These are phyloP conservation scores for Luidia sarsii DNA, from an alignment of 53 echinoderm and acorn worm species.

Conservation along the genomic window DNA sequence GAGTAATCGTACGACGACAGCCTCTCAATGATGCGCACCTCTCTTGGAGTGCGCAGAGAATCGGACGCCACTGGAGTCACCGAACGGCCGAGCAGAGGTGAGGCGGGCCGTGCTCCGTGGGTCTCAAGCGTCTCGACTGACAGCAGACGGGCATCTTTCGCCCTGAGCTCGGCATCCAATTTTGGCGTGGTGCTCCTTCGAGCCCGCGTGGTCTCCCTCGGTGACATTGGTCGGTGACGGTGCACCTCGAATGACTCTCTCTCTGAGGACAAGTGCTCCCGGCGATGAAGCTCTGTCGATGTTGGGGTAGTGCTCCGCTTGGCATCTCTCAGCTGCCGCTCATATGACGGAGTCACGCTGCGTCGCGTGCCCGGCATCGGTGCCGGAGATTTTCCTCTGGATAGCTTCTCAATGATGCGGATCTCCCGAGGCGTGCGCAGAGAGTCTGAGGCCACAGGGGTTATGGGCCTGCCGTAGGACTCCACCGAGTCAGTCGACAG, in stretches of 20 bases:
- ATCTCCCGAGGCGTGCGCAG: slow-evolving; percentile 37
- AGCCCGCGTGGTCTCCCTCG: not conserved
- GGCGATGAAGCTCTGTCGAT: slow-evolving; percentile 9
- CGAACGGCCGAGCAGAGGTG: slow-evolving; percentile 24
- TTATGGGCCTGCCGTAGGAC: slow-evolving; percentile 21
- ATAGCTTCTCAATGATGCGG: slow-evolving; percentile 31
- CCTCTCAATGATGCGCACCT: slow-evolving; percentile 35
- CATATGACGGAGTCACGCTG: slow-evolving; percentile 23
- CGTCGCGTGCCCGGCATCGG: slow-evolving; percentile 20
- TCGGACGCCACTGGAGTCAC: slow-evolving; percentile 39
- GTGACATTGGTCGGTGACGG: slow-evolving; percentile 5
- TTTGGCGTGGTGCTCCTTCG: slow-evolving; percentile 18
- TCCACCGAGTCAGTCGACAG: slow-evolving; percentile 42
- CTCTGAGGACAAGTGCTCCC: slow-evolving; percentile 32
- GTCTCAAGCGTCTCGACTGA: slow-evolving; percentile 24
- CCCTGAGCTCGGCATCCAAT: not conserved
- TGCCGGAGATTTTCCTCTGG: not conserved
- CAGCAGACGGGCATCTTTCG: not conserved
- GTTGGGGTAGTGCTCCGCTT: slow-evolving; percentile 20
- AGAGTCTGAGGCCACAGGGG: slow-evolving; percentile 40
- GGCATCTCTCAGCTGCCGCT: slow-evolving; percentile 20
- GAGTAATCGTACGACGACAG: slow-evolving; percentile 7
- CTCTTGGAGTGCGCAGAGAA: slow-evolving; percentile 38
- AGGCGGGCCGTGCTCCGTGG: not conserved
- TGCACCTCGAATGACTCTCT: slow-evolving; percentile 19